Base-by-base conservation (phyloP, 2,113 vertebrate species). In the Astur gentilis region DNA sequence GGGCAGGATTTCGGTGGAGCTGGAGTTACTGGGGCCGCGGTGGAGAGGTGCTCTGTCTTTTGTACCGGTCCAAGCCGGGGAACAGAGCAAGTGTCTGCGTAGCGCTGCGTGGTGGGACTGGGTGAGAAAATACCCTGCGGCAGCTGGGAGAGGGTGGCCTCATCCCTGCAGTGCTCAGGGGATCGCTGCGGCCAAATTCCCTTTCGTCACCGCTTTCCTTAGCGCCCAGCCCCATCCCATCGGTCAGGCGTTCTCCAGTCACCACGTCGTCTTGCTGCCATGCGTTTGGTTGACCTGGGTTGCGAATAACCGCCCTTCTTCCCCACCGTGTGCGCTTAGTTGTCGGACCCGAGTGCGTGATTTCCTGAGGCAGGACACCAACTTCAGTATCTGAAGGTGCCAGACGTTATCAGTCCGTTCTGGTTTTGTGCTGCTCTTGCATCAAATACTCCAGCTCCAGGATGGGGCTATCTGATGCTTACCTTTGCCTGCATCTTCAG, bases 251-350 rank as follows among this genome's bases (percentile, higher is more conserved):
- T 25, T 54, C 32, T 49, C 25, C 47, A 21, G 70, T 44, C 16
- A 1, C 16, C 1, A 5, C 17, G 52, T 44, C 3, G 4, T 57
- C 45, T n/a, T 29, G 20, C 29, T 57, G 40, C 26, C 34, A 0
- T 12, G 40, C 19, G 1, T 55, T 38, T 31, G 21, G 22, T 21
- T 76, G 45, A 2, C 9, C 12, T 16, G 18, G 36, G 45, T 3
- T 21, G 3, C 55, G 47, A 31, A 3, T 4, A 7, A 7, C 47
- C 80, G 21, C 42, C 31, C 58, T 86, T 21, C 69, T 84, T 77
- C n/a, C 64, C 49, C 21, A 2, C 2, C 2, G 45, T 6, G 45
- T 4, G 13, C 23, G 10, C 13, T 6, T 29, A 15, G 15, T 13
- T 50, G 15, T 12, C 47, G 58, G 21, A 38, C n/a, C 38, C 3